These are phyloP conservation scores for Vanacampus margaritifer DNA, from an alignment of 2,113 vertebrate species.

Conservation along the genomic window DNA sequence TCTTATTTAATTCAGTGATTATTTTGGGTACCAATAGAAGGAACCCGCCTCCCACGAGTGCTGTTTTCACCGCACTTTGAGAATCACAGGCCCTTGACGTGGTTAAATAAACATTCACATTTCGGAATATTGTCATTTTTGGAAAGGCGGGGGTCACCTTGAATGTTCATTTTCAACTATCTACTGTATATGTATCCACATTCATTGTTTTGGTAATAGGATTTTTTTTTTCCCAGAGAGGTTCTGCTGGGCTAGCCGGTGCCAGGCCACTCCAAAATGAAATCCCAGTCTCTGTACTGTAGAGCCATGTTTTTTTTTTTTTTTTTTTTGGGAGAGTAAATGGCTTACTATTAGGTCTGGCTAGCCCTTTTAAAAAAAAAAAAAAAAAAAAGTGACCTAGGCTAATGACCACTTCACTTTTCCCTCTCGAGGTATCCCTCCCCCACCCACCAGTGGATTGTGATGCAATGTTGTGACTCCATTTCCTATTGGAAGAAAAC, in stretches of 20 bases:
- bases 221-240: constrained; percentile 8
- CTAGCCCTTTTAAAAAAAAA: constrained; percentile 18
- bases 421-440: constrained; percentile 45
- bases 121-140: not conserved
- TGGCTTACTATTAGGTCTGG: constrained; percentile 15
- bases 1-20: too few relatives aligned
- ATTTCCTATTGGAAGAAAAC: constrained; percentile 66
- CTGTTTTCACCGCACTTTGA: too few relatives aligned
- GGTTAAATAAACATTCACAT: not conserved
- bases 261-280: constrained; percentile 10
- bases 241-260: constrained; percentile 25
- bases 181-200: constrained; percentile 12
- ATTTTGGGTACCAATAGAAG: too few relatives aligned
- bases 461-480: constrained; percentile 69
- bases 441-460: constrained; percentile 63
- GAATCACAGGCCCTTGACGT: too few relatives aligned
- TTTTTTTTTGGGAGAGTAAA: not conserved
- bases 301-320: not conserved
- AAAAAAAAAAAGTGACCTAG: constrained; percentile 16
- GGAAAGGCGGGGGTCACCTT: not conserved
- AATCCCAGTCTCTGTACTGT: constrained; percentile 12
- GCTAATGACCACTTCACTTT: constrained; percentile 47
- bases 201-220: constrained; percentile 43
- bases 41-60: too few relatives aligned
- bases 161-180: not conserved